phyloP scores from a whole-genome alignment of 1,140 invertebrate genomes.

The Drosophila pandora region DNA sequence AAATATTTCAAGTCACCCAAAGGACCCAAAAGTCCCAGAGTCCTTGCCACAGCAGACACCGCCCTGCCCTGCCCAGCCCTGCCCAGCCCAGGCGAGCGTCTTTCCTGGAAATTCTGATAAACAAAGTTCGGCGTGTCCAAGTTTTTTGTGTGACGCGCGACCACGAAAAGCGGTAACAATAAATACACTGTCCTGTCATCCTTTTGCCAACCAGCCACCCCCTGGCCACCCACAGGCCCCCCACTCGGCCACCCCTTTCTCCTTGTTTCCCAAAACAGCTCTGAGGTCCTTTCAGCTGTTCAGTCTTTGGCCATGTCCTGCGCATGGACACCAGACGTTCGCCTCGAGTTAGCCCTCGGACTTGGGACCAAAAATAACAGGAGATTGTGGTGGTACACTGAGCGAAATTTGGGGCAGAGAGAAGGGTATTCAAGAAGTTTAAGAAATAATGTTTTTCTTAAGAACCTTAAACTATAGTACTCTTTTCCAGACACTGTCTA shows the following conservation, averaged over 20 bases:
- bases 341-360: constrained; percentile 37
- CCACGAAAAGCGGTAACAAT: constrained; percentile 73
- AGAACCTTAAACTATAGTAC: too few species aligned
- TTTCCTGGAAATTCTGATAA: constrained; percentile 24
- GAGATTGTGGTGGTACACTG: constrained; percentile 29
- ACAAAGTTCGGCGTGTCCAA: constrained; percentile 63
- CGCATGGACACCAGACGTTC: constrained; percentile 45
- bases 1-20: constrained; percentile 64
- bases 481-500: too few species aligned
- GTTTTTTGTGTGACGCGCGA: constrained; percentile 57
- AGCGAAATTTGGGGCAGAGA: not conserved
- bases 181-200: constrained; percentile 64
- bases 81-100: too few species aligned
- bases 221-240: not conserved
- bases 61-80: too few species aligned
- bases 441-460: too few species aligned
- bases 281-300: not conserved
- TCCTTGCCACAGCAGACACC: not conserved
- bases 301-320: constrained; percentile 13
- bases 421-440: too few species aligned
- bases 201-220: constrained; percentile 18
- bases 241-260: constrained; percentile 15
- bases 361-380: constrained; percentile 55
- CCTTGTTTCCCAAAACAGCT: not conserved
- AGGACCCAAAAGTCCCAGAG: constrained; percentile 12